These are phyloP conservation scores for Neopipo cinnamomea DNA, from an alignment of 2,113 vertebrate species.

Conservation along the genomic window DNA sequence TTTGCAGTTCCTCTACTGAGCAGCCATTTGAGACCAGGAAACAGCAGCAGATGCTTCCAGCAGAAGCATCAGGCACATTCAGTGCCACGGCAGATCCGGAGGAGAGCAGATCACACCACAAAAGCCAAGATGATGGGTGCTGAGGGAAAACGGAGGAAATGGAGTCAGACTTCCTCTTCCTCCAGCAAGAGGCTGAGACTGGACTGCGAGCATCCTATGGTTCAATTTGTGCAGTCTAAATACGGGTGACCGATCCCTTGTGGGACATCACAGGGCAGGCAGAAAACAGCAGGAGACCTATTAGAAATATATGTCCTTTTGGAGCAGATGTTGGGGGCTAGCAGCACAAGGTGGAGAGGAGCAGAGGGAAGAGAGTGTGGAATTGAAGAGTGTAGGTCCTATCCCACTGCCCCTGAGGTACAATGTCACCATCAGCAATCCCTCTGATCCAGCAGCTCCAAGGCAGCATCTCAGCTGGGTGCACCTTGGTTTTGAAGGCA, in stretches of 20 bases:
- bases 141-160: constrained; percentile 31
- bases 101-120: background rate
- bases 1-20: background rate
- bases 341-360: background rate
- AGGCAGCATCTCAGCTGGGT: background rate
- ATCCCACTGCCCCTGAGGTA: background rate
- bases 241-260: background rate
- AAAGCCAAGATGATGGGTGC: background rate
- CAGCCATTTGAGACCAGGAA: background rate
- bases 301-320: background rate
- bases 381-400: background rate
- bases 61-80: background rate
- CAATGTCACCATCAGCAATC: background rate
- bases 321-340: background rate
- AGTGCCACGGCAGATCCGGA: background rate
- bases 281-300: background rate
- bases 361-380: background rate
- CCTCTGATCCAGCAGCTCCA: background rate
- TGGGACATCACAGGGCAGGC: background rate
- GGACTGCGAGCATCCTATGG: background rate
- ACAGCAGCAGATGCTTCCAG: background rate
- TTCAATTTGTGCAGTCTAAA: background rate
- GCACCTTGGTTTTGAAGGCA: background rate
- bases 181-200: background rate
- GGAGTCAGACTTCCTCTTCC: constrained; percentile 44